Evolutionary conservation across 1,140 invertebrate genomes (phyloP), one percentile per base, ranked within the genome.

Genomic region (Lordiphosa collinella): DNA sequence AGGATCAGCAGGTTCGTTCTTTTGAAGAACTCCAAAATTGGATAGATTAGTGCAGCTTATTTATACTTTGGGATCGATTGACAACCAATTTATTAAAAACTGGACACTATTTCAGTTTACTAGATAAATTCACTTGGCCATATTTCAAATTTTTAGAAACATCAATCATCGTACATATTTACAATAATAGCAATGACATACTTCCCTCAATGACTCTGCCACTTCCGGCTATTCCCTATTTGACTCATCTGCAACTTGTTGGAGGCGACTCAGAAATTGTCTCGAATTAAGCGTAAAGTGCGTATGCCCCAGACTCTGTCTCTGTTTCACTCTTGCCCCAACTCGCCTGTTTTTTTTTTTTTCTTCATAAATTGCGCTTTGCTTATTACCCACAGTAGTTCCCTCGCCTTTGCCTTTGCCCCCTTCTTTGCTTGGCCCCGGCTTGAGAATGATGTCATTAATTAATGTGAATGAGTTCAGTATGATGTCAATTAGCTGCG

Each of bases 391-490:
- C 32, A 22, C 16, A 32, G 32, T 50, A 36, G 36, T 44, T 46
- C 46, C n/a, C 38, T 8, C 35, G 36, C 32, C 35, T 35, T 51
- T 34, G 36, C 18, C n/a, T n/a, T n/a, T n/a, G n/a, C n/a, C n/a
- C 32, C 41, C 70, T 46, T 67, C 70, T 65, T 55, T 59, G 44
- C 41, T 31, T 65, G 60, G 49, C 46, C 47, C 29, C 66, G 50
- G 57, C 72, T 67, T 80, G 56, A 51, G 72, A 65, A 84, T 84
- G 78, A 84, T 84, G 78, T 84, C 78, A 84, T 84, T 84, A 84
- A 84, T 84, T 84, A 84, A 84, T 84, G 78, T 84, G 78, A 84
- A 84, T 84, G 78, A 84, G 78, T 84, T 84, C 78, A 84, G 78
- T 84, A 84, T 84, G 78, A 84, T 84, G 78, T 84, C 78, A 84